Percentiles rank a stretch among this genome's conserved stretches.
Evolutionary conservation across 2,113 vertebrate genomes (phyloP).

Genomic region (Clarias batrachus): DNA sequence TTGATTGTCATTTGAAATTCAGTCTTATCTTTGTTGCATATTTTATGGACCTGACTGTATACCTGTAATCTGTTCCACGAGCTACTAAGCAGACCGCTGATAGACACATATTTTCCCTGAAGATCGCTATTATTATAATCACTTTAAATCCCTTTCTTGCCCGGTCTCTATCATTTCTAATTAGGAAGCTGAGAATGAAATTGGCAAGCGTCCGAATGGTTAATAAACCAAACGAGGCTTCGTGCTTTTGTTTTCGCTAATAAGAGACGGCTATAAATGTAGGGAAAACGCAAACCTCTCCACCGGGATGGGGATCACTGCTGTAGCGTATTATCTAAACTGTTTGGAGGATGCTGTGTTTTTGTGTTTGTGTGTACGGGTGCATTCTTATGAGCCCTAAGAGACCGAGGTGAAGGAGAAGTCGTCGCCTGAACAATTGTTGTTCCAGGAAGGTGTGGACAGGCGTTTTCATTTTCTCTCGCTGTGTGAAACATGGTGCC

Average conservation of each 20-base stretch:
- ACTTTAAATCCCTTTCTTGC: background rate
- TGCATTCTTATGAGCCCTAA: background rate
- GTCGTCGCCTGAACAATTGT: constrained; percentile 6
- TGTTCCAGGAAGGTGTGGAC: constrained; percentile 28
- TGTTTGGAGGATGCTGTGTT: background rate
- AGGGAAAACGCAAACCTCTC: constrained; percentile 12
- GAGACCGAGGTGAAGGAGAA: constrained; percentile 4
- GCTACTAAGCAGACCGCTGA: background rate
- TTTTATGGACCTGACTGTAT: no score
- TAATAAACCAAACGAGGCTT: constrained; percentile 14
- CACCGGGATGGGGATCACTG: background rate
- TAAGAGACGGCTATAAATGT: constrained; percentile 6
- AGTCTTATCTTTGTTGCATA: no score
- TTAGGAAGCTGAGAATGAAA: background rate
- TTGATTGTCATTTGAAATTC: no score
- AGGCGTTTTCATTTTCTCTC: constrained; percentile 28
- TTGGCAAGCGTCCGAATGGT: constrained; percentile 4
- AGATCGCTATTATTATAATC: background rate
- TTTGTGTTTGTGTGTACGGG: background rate
- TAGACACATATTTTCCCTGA: background rate
- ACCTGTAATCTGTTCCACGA: background rate
- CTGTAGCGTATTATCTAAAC: background rate
- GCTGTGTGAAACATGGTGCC: constrained; percentile 35
- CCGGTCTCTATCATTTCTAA: background rate
- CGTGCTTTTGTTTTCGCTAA: constrained; percentile 23